These are phyloP conservation scores for Stercorarius parasiticus DNA, from an alignment of 2,113 vertebrate genomes.

Conservation along the genomic window DNA sequence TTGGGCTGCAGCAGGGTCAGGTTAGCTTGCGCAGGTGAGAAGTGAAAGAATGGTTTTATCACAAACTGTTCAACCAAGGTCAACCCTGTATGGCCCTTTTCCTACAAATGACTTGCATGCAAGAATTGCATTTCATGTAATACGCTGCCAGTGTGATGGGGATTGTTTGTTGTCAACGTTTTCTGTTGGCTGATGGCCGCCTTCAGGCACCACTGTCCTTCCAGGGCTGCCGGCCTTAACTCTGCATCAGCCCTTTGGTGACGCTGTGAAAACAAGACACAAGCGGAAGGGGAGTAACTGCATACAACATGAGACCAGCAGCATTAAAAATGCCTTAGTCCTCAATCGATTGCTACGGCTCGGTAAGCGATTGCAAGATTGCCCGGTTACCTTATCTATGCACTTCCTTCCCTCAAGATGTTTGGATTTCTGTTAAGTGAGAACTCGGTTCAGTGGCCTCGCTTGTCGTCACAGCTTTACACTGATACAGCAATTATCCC, in stretches of 20 bases:
- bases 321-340: not conserved
- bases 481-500: not conserved
- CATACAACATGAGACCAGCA: not conserved
- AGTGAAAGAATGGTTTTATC: not conserved
- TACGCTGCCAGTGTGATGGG: not conserved
- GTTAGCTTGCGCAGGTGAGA: not conserved
- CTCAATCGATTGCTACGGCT: not conserved
- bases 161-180: fast-evolving
- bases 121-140: not conserved
- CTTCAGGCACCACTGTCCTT: not conserved
- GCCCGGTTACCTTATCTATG: not conserved
- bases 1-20: not conserved
- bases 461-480: not conserved
- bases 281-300: not conserved
- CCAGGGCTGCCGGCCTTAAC: not conserved
- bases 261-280: not conserved
- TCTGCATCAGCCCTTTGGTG: not conserved
- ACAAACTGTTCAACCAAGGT: not conserved
- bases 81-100: not conserved
- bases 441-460: not conserved
- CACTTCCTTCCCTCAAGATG: not conserved
- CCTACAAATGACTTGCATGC: not conserved
- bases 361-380: not conserved
- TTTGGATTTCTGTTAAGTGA: slow-evolving; percentile 17
- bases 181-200: not conserved